Base-by-base conservation (phyloP, 2,888 invertebrate genomes). In the Epinotia nisella region DNA sequence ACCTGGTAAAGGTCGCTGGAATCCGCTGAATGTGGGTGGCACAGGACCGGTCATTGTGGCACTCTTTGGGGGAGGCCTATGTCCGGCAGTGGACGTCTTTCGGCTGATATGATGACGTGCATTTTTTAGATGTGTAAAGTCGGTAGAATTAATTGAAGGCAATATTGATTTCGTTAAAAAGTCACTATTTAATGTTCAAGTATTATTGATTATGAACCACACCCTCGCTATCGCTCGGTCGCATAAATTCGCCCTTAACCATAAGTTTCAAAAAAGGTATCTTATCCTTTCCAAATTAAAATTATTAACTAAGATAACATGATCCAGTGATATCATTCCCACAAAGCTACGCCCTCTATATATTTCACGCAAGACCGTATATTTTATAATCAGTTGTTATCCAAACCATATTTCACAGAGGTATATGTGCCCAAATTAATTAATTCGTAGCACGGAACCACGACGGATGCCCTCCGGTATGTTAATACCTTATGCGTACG, bases 351-450 rank as follows among this genome's bases (percentile, higher is more conserved):
- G 67, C 53, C 67, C 69, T 62, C 49, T 58, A 71, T 68, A 71
- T 68, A 76, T 82, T 35, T 35, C 76, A 79, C 55, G 51, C 53
- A 45, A n/a, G 51, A 19, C 61, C 61, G 62, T 72, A 77, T 79
- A 75, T 79, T 81, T 80, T 81, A 82, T 80, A 81, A 78, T 78
- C 81, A 77, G 78, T 69, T 65, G 60, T 80, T 78, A 80, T 81
- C 79, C 78, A 75, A 67, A 0, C 70, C 77, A 78, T 81, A 77
- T 80, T 77, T 82, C 81, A 81, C 76, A 19, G 53, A 17, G 74
- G n/a, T 70, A 65, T 80, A 76, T 78, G 79, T 76, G 59, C 49
- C 62, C 73, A 51, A 51, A 69, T 74, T 80, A 82, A 81, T 81
- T 81, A 81, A 81, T 81, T 81, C 81, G 76, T 51, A 35, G 75